A percentile compares a stretch with the other conserved stretches of the same genome.
Evolutionary conservation across 1,140 invertebrate species (phyloP).

Genomic region (Zaprionus gabonicus): DNA sequence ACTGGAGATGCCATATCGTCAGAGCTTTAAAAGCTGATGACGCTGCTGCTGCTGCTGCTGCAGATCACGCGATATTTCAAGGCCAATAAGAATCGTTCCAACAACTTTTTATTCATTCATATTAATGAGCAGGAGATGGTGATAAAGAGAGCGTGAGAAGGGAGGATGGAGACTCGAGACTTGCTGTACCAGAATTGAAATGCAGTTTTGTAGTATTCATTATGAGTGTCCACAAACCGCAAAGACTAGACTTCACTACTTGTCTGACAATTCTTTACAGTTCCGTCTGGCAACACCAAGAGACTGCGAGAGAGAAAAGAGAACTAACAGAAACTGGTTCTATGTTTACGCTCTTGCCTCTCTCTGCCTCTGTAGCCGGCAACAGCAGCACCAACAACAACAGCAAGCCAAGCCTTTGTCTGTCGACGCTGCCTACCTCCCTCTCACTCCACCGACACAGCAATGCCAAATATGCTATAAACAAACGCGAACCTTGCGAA

Average conservation of each 20-base stretch:
- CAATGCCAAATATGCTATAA: constrained; percentile 38
- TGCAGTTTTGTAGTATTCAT: constrained; percentile 10
- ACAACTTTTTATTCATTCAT: constrained; percentile 69
- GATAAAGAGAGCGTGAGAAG: background rate
- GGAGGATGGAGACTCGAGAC: background rate
- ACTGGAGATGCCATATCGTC: background rate
- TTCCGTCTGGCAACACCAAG: constrained; percentile 33
- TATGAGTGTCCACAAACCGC: constrained; percentile 9
- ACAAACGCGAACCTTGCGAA: constrained; percentile 35
- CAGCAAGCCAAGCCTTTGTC: constrained; percentile 23
- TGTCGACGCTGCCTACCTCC: constrained; percentile 3
- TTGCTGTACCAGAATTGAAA: constrained; percentile 1
- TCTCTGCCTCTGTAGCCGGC: constrained; percentile 46
- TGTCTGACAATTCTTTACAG: constrained; percentile 15
- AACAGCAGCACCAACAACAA: constrained; percentile 15
- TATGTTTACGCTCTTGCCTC: constrained; percentile 32
- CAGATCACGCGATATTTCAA: constrained; percentile 36
- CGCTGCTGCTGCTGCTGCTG: background rate
- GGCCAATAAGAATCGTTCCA: constrained; percentile 37
- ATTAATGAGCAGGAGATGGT: constrained; percentile 43
- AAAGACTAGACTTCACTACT: constrained; percentile 16
- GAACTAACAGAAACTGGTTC: constrained; percentile 37
- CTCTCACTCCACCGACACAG: background rate
- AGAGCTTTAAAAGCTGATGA: constrained; percentile 18
- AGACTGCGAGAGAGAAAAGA: constrained; percentile 3